These are phyloP conservation scores for Hydrolagus colliei DNA, from an alignment of 2,797 vertebrate genomes.

Conservation along the genomic window DNA sequence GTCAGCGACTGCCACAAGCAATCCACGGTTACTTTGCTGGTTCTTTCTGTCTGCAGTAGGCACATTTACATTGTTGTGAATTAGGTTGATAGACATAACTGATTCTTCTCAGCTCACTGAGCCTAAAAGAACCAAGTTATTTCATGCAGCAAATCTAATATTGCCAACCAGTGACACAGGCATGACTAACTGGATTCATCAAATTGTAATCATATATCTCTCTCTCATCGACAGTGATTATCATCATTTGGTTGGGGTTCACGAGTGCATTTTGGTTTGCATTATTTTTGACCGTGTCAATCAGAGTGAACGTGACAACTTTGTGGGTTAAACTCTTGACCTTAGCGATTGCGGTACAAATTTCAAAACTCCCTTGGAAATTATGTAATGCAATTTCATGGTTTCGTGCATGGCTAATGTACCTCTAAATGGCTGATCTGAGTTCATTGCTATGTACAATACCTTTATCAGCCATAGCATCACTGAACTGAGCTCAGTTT, in stretches of 20 bases:
- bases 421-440: slow-evolving; percentile 7
- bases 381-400: background rate
- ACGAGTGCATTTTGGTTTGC: background rate
- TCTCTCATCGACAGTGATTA: slow-evolving; percentile 20
- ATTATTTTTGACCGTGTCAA: background rate
- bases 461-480: background rate
- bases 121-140: slow-evolving; percentile 21
- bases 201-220: slow-evolving; percentile 22
- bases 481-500: background rate
- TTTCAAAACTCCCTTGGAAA: slow-evolving; percentile 14
- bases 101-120: slow-evolving; percentile 26
- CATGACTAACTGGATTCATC: slow-evolving; percentile 18
- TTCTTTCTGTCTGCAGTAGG: background rate
- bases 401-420: background rate
- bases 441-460: background rate
- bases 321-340: slow-evolving; percentile 6
- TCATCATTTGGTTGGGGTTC: background rate
- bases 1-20: slow-evolving; percentile 6
- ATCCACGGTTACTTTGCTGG: background rate
- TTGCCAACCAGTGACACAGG: slow-evolving; percentile 15
- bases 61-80: background rate
- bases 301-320: background rate
- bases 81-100: slow-evolving; percentile 28
- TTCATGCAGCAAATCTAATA: slow-evolving; percentile 25
- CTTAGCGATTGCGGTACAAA: background rate